Evolutionary conservation across 2,888 invertebrate genomes (phyloP), one percentile per base, ranked within the genome.

Genomic region (Parnassius orleans): DNA sequence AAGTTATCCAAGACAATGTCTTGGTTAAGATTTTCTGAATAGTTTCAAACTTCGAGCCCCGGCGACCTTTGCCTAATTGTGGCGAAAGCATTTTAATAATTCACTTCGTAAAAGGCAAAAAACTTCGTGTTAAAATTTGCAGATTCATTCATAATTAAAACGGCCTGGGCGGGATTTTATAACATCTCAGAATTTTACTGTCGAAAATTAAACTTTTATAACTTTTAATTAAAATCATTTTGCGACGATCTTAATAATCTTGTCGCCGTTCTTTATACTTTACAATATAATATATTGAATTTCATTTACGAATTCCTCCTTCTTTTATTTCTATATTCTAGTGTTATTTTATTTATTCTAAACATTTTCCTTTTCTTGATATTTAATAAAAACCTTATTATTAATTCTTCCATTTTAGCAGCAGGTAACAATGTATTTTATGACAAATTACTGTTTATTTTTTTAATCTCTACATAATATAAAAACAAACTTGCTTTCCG

Each of bases 21-120:
- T 61, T 48, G 55, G 65, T 59, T 57, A 61, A 67, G 65, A 67
- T 67, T 64, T 65, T 64, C 61, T 57, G 54, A 61, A 65, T 63
- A 64, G 65, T 65, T 63, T 47, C 48, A 48, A 48, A 54, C 9
- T 46, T 48, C 57, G 53, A 46, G 51, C 53, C 59, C 50, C 53
- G 44, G 60, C 14, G 61, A 56, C 61, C 57, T 59, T 59, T 55
- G 55, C 59, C 54, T 50, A 58, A 63, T 54, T 58, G 57, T 63
- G 63, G 55, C 11, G 51, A 51, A 63, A 59, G 47, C 47, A 51
- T 46, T 52, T 59, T 59, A 59, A 59, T 59, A 55, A 63, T 63
- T 63, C 56, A 55, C 46, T 24, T 47, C 42, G 52, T 59, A 63
- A 59, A 60, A 63, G 52, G 55, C 59, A 63, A 56, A 63, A 60